These are phyloP conservation scores for Ctenomys sociabilis DNA, from an alignment of 2,113 vertebrate species.

Conservation along the genomic window DNA sequence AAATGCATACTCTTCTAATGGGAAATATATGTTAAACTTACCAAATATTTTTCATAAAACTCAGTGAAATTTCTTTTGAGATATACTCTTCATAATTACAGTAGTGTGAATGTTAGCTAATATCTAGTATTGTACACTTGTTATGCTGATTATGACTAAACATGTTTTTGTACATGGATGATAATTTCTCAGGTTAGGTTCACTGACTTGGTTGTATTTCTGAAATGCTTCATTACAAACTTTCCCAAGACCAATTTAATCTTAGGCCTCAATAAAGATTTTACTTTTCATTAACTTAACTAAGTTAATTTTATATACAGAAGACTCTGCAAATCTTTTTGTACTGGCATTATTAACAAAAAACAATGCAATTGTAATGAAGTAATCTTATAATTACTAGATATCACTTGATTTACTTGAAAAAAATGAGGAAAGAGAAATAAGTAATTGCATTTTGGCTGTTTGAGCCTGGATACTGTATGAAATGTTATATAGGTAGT, in stretches of 20 bases:
- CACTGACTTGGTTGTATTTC: not conserved
- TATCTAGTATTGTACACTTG: not conserved
- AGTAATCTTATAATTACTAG: not conserved
- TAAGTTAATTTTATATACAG: not conserved
- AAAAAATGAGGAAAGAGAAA: not conserved
- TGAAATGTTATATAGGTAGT: not conserved
- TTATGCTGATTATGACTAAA: not conserved
- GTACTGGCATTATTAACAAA: not conserved
- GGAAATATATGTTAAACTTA: not conserved
- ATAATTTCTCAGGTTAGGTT: not conserved
- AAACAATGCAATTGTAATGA: not conserved
- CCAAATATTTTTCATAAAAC: not conserved
- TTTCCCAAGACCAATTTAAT: not conserved
- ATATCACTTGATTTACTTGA: not conserved
- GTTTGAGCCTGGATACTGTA: not conserved
- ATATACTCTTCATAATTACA: not conserved
- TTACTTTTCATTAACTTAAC: not conserved
- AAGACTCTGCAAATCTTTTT: constrained; percentile 24
- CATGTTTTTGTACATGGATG: not conserved
- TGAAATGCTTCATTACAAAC: not conserved
- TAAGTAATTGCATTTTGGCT: not conserved
- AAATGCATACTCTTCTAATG: not conserved
- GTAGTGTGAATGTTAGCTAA: not conserved
- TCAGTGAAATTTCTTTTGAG: not conserved
- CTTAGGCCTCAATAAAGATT: not conserved